Evolutionary conservation across 2,797 vertebrate genomes (phyloP).

Genomic region (Antennarius maculatus): DNA sequence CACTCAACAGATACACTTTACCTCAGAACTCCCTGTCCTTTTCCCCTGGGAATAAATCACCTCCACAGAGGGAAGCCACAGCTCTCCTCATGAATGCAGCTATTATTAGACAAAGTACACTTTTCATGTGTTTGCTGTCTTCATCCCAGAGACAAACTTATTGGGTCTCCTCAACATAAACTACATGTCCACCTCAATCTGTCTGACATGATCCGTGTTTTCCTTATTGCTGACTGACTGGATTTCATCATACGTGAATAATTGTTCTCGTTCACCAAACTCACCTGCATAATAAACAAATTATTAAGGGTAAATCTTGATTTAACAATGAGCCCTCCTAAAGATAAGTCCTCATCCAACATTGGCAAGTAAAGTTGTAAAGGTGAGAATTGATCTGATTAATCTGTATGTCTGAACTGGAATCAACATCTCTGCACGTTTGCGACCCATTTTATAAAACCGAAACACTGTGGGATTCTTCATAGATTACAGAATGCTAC

Average conservation of each 20-base stretch:
- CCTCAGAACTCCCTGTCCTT: slow-evolving; percentile 54
- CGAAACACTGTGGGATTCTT: neutral
- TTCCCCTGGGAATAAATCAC: slow-evolving; percentile 55
- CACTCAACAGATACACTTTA: slow-evolving; percentile 72
- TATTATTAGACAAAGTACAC: slow-evolving; percentile 58
- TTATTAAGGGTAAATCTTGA: neutral
- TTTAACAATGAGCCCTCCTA: slow-evolving; percentile 14
- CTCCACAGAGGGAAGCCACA: slow-evolving; percentile 49
- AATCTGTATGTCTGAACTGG: slow-evolving; percentile 32
- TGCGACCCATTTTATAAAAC: slow-evolving; percentile 7
- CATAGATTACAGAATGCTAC: neutral
- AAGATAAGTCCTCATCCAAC: slow-evolving; percentile 18
- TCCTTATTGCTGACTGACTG: slow-evolving; percentile 10
- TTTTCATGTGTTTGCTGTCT: slow-evolving; percentile 42
- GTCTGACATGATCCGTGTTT: slow-evolving; percentile 18
- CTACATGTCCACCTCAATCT: slow-evolving; percentile 30
- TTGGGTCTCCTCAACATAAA: slow-evolving; percentile 37
- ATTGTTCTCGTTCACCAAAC: slow-evolving; percentile 8
- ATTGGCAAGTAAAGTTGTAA: slow-evolving; percentile 16
- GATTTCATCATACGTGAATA: neutral
- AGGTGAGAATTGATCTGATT: slow-evolving; percentile 52
- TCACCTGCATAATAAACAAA: neutral
- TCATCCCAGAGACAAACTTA: slow-evolving; percentile 43
- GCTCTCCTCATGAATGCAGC: slow-evolving; percentile 45
- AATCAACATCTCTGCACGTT: slow-evolving; percentile 21